Conservation (phyloP, 2,797 vertebrate species). For the Alfaro cultratus region DNA sequence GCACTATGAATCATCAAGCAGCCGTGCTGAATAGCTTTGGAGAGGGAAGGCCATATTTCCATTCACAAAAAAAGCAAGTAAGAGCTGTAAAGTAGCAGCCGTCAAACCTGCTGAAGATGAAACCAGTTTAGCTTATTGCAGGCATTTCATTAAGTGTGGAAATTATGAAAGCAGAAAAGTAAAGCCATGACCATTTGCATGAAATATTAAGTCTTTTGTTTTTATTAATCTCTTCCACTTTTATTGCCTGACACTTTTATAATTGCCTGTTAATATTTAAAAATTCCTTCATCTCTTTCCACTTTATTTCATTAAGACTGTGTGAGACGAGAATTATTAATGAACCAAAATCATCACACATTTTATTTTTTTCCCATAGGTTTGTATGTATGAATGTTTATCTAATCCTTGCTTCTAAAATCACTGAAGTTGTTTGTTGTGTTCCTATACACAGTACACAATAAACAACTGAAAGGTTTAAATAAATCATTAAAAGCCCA, state of each 20-base stretch:
- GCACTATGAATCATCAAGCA: conserved; percentile 61
- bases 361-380: background rate
- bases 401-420: background rate
- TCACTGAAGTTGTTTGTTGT: background rate
- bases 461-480: background rate
- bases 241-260: conserved; percentile 1
- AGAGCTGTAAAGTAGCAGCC: conserved; percentile 11
- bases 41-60: conserved; percentile 39
- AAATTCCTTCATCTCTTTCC: conserved; percentile 6
- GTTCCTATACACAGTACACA: background rate
- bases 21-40: conserved; percentile 42
- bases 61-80: conserved; percentile 38
- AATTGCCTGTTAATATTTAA: background rate
- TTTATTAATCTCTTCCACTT: conserved; percentile 10
- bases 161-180: background rate
- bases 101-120: conserved; percentile 8
- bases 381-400: background rate
- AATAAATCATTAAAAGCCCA: background rate
- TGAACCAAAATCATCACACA: background rate
- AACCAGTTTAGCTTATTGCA: background rate
- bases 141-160: background rate
- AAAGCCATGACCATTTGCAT: background rate
- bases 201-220: background rate
- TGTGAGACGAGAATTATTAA: background rate
- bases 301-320: conserved; percentile 1